Conservation (phyloP, 2,113 vertebrate genomes). For the Albula goreensis region DNA sequence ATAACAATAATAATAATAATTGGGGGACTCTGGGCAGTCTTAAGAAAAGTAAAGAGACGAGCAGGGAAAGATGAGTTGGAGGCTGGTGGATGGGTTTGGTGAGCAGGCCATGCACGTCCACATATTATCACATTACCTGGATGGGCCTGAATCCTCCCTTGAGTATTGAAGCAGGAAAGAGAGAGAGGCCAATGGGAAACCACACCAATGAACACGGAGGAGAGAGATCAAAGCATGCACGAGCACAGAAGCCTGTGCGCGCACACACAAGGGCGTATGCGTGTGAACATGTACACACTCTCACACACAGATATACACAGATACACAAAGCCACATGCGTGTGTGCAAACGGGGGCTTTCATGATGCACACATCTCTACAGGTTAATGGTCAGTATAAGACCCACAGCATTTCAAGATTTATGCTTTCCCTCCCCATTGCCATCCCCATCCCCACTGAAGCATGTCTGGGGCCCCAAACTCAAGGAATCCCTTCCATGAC, state of each 20-base stretch:
- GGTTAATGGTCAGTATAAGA: too few relatives aligned
- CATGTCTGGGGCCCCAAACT: too few relatives aligned
- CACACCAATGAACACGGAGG: conserved; percentile 63
- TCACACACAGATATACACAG: conserved; percentile 22
- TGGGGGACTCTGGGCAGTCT: neutral
- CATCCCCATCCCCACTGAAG: too few relatives aligned
- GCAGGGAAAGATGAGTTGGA: neutral
- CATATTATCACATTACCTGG: conserved; percentile 73
- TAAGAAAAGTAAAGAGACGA: too few relatives aligned
- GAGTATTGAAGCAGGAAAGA: conserved; percentile 93
- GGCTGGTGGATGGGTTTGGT: conserved; percentile 12
- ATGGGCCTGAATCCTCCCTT: conserved; percentile 99
- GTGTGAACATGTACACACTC: conserved; percentile 23
- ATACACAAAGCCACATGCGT: conserved; percentile 39
- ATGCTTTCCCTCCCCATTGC: conserved; percentile 25
- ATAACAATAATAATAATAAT: too few relatives aligned
- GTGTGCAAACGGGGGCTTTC: too few relatives aligned
- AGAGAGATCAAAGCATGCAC: neutral
- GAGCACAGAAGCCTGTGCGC: neutral
- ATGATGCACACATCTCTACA: too few relatives aligned
- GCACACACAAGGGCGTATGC: conserved; percentile 31
- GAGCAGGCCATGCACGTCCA: conserved; percentile 57
- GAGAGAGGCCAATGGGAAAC: conserved; percentile 93
- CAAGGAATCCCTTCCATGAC: too few relatives aligned
- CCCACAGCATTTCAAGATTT: conserved; percentile 30